Conservation (phyloP, 1,140 invertebrate species). For the Drosophila gunungcola region DNA sequence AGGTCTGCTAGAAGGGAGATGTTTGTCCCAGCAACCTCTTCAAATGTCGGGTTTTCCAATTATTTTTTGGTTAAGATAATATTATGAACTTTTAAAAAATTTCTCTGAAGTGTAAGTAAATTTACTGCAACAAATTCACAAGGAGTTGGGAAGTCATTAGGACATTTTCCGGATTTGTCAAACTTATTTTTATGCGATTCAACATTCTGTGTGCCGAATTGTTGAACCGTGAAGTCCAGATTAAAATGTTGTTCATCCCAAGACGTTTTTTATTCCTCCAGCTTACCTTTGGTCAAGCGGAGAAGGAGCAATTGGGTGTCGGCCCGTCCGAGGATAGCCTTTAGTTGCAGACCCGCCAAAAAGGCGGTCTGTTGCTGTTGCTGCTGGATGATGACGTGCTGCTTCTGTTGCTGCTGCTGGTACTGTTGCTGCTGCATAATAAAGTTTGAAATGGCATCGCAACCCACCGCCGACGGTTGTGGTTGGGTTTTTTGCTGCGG, state of each 20-base stretch:
- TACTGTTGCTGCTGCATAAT: constrained; percentile 77
- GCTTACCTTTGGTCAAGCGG: constrained; percentile 75
- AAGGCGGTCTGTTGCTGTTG: constrained; percentile 81
- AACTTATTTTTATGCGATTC: too few species aligned
- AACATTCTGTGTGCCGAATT: too few species aligned
- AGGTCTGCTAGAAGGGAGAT: too few species aligned
- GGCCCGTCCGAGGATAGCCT: constrained; percentile 72
- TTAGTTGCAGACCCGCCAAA: constrained; percentile 74
- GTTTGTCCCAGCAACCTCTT: too few species aligned
- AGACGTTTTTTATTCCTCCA: too few species aligned
- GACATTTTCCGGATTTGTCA: too few species aligned
- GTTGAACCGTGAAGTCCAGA: background rate
- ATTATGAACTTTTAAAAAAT: too few species aligned
- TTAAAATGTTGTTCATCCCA: background rate
- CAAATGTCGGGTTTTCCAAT: too few species aligned
- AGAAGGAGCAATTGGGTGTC: constrained; percentile 74
- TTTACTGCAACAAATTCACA: too few species aligned
- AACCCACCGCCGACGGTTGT: constrained; percentile 29
- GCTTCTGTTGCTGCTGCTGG: constrained; percentile 77
- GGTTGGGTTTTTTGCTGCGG: constrained; percentile 24
- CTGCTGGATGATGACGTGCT: constrained; percentile 71
- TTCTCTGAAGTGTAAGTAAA: too few species aligned
- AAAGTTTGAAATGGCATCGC: constrained; percentile 75
- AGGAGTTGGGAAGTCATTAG: too few species aligned
- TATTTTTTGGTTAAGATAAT: too few species aligned